Base-by-base conservation (phyloP, 2,113 vertebrate species). In the Limnothrissa miodon region DNA sequence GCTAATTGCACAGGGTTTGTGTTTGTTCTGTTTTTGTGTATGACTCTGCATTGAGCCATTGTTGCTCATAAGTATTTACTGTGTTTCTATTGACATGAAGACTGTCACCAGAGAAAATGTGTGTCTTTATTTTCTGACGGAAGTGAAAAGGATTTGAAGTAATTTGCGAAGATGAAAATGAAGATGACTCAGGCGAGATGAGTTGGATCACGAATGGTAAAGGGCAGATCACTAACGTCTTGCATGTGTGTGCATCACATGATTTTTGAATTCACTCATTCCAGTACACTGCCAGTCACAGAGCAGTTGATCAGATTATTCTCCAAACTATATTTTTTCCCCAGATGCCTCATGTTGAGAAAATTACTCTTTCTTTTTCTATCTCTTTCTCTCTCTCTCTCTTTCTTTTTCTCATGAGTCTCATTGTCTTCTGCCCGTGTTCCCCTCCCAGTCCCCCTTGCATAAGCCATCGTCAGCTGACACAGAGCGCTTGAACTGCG, bases 401-500 rank as follows among this genome's bases (percentile, higher is more conserved):
- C n/a, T n/a, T n/a, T n/a, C n/a, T n/a, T n/a, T n/a, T n/a, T n/a
- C n/a, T 74, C 33, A 39, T 74, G 66, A 36, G 10, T 29, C 66
- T 74, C 66, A 74, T 74, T 74, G 66, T 74, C 25, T 17, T 0
- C 66, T 33, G 66, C 4, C 9, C 17, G 66, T 74, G 66, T 36
- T 74, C 66, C 66, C 59, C 59, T 29, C 59, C 6, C 8, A 10
- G 46, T 66, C 25, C 29, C 66, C 36, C 10, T 74, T 74, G 66
- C 33, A 2, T 74, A 74, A 36, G 66, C 66, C 13, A 62, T 29
- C 66, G 36, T 74, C 66, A 74, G 66, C 66, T 74, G 66, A 74
- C 66, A 36, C 66, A 3, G 51, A 23, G 2, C 51, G 19, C 51
- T 23, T 23, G 21, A 56, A 23, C 51, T 56, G 51, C 19, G 19